Conservation (phyloP, 1,140 invertebrate genomes). For the Lepidurus apus region DNA sequence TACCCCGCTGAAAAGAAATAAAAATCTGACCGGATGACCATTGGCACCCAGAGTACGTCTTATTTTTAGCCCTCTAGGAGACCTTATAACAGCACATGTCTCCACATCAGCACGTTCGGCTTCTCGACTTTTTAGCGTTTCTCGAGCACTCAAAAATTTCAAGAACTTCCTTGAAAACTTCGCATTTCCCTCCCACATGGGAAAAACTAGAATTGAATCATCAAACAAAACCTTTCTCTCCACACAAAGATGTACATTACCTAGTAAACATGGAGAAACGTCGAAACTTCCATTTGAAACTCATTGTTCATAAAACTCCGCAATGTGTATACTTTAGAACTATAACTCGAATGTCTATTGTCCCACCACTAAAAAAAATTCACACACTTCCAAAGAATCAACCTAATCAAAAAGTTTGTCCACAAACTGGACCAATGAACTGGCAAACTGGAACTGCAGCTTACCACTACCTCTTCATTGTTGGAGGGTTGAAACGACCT, state of each 20-base stretch:
- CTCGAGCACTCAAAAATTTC: not conserved
- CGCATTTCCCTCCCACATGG: not conserved
- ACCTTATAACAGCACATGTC: conserved; percentile 21
- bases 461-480: too few species aligned
- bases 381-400: not conserved
- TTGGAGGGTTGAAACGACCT: not conserved
- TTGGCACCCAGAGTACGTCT: not conserved
- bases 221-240: not conserved
- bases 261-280: not conserved
- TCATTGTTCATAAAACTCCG: not conserved
- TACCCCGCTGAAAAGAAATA: not conserved
- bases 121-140: not conserved
- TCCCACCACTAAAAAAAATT: not conserved
- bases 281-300: conserved; percentile 6
- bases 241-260: not conserved
- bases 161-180: conserved; percentile 7
- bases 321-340: not conserved
- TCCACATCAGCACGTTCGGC: conserved; percentile 8
- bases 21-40: conserved; percentile 8
- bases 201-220: not conserved
- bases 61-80: conserved; percentile 10
- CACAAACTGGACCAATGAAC: too few species aligned
- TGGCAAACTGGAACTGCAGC: too few species aligned
- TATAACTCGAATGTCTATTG: not conserved
- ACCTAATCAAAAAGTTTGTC: too few species aligned